phyloP scores from a whole-genome alignment of 1,140 invertebrate genomes.

The Monochamus saltuarius region DNA sequence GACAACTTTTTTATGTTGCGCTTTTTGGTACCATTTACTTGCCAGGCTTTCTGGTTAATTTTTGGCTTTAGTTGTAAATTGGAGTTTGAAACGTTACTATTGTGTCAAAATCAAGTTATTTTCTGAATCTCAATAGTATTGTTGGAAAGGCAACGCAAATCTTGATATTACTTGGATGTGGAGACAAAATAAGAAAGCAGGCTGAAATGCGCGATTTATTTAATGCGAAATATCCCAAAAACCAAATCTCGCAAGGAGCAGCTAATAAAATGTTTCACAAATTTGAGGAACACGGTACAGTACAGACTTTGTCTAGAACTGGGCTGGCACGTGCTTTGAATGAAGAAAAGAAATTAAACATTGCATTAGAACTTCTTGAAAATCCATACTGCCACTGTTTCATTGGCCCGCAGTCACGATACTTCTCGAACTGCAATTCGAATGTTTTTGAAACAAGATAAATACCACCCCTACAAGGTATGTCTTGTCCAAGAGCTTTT shows the following conservation, averaged over 20 bases:
- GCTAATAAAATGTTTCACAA: too few relatives aligned
- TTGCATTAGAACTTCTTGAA: constrained; percentile 7
- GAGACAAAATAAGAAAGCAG: constrained; percentile 6
- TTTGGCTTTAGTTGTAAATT: too few relatives aligned
- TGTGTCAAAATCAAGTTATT: too few relatives aligned
- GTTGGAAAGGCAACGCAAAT: not conserved
- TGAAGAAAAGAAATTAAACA: constrained; percentile 11
- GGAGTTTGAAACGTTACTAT: too few relatives aligned
- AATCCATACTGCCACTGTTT: constrained; percentile 3
- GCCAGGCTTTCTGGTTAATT: too few relatives aligned
- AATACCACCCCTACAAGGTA: constrained; percentile 6
- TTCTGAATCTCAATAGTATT: not conserved
- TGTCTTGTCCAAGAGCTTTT: not conserved
- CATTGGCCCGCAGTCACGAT: not conserved
- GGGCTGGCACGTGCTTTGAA: constrained; percentile 4
- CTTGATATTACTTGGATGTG: not conserved
- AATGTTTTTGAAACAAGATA: constrained; percentile 12
- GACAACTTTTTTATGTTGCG: too few relatives aligned
- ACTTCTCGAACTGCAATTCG: constrained; percentile 3
- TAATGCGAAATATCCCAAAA: constrained; percentile 10
- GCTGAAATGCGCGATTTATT: constrained; percentile 7
- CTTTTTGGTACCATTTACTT: too few relatives aligned
- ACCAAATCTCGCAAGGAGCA: not conserved
- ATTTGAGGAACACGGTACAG: too few relatives aligned
- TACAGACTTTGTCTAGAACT: not conserved